Evolutionary conservation across 2,797 vertebrate genomes (phyloP).

Genomic region (Todus mexicanus): DNA sequence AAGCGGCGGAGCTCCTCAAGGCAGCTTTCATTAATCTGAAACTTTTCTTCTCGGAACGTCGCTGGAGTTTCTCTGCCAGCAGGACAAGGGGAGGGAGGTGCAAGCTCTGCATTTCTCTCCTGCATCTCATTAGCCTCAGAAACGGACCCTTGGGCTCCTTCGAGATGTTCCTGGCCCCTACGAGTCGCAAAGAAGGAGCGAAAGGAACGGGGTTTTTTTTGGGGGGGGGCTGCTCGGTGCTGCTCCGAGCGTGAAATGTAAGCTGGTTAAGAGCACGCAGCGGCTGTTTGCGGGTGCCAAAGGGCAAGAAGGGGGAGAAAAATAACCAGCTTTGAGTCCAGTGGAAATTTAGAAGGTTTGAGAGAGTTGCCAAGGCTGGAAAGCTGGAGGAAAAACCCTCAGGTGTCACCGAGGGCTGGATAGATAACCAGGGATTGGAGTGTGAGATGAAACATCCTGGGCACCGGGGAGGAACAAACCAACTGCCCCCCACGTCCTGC

Average conservation of each 20-base stretch:
- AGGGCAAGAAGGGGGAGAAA: not conserved
- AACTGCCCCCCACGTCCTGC: not conserved
- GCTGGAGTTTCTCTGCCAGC: conserved; percentile 28
- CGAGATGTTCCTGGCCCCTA: not conserved
- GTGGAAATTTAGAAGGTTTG: not conserved
- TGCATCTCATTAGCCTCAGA: conserved; percentile 30
- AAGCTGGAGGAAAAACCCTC: not conserved
- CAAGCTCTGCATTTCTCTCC: conserved; percentile 9
- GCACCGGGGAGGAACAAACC: not conserved
- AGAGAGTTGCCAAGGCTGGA: not conserved
- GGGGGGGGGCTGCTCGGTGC: too few species aligned
- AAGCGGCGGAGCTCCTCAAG: conserved; percentile 55
- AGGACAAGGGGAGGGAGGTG: conserved; percentile 20
- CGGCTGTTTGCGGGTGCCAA: not conserved
- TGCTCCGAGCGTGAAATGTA: not conserved
- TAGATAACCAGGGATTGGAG: accelerated
- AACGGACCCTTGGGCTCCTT: not conserved
- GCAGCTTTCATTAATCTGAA: conserved; percentile 48
- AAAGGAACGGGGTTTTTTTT: too few species aligned
- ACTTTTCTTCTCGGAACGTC: not conserved
- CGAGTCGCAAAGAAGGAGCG: not conserved
- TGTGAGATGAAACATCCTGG: not conserved
- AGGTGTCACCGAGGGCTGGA: accelerated
- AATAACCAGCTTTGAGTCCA: not conserved
- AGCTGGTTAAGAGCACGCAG: not conserved